Evolutionary conservation across 2,113 vertebrate species (phyloP), one percentile per base, ranked within the genome.

Genomic region (Hepsetus odoe): DNA sequence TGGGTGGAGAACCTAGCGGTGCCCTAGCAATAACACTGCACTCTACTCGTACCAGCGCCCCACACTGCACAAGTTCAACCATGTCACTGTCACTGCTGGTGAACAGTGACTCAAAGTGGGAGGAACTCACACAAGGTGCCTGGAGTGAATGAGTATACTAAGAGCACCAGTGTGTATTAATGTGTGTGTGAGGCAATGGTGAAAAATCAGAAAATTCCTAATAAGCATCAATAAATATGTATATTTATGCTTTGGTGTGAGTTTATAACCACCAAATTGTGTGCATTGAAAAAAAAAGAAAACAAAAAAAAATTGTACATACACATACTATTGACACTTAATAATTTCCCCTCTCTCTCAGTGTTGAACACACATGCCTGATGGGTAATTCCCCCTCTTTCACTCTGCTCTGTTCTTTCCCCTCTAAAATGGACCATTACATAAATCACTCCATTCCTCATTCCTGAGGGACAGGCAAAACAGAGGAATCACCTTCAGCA

Each of bases 401-500:
- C 62, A 22, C 24, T 66, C 14, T 73, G 73, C 67, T 46, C 42
- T 80, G 76, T 76, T 80, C 55, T 81, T 67, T 73, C 32, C 62
- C 75, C 66, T 40, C 56, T 32, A 8, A 58, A 80, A 32, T 24
- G 55, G 22, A 67, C 40, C 65, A 46, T 83, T 83, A 72, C 67
- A 82, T 82, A 82, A 80, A 84, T 86, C 79, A 80, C 59, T 8
- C 40, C 35, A 18, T 71, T 58, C 72, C 67, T 77, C 35, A 11
- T 61, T 69, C 72, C 72, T 77, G 59, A 55, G 32, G 55, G 83
- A 62, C 49, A 72, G 66, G 28, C 62, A 22, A 55, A 71, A 56
- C 44, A 53, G 14, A 77, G 44, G 77, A 69, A 84, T 88, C 83
- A 82, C 80, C 80, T 84, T 83, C 81, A 61, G 42, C 35, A 73